A percentile compares a stretch with the other conserved stretches of the same genome.
Evolutionary conservation across 2,888 invertebrate species (phyloP).

Genomic region (Oligia strigilis): DNA sequence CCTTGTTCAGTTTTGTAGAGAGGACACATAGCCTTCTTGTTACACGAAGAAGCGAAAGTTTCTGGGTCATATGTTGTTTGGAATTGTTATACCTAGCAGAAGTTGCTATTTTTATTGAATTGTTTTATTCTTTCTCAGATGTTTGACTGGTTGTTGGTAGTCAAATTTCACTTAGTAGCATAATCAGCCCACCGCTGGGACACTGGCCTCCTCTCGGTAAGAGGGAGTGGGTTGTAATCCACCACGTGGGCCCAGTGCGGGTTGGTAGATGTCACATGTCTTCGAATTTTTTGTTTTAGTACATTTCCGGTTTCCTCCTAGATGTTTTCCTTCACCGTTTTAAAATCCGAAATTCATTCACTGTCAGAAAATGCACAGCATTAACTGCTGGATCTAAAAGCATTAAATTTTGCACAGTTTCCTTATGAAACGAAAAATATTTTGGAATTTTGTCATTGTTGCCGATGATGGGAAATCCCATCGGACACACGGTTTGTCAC

Average conservation of each 20-base stretch:
- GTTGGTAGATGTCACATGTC: neutral
- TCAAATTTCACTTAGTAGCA: neutral
- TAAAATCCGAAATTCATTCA: neutral
- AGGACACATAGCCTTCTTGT: neutral
- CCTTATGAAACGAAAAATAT: neutral
- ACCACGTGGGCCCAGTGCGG: neutral
- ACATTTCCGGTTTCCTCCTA: neutral
- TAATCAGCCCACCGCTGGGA: neutral
- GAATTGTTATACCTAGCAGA: neutral
- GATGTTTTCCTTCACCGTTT: neutral
- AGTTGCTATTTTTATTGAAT: neutral
- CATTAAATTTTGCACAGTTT: neutral
- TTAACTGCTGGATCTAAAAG: neutral
- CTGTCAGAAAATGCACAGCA: neutral
- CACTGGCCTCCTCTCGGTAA: neutral
- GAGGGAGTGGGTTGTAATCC: neutral
- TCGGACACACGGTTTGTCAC: neutral
- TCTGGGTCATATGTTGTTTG: neutral
- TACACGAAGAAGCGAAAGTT: neutral
- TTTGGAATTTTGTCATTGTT: neutral
- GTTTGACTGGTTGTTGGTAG: neutral
- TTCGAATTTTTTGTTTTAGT: neutral
- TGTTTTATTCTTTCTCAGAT: neutral
- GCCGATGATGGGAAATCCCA: neutral
- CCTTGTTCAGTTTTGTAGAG: slow-evolving; percentile 7